Percentiles rank a stretch among this genome's conserved stretches.
Evolutionary conservation across 2,888 invertebrate species (phyloP).

Genomic region (Muschampia plurimacula): DNA sequence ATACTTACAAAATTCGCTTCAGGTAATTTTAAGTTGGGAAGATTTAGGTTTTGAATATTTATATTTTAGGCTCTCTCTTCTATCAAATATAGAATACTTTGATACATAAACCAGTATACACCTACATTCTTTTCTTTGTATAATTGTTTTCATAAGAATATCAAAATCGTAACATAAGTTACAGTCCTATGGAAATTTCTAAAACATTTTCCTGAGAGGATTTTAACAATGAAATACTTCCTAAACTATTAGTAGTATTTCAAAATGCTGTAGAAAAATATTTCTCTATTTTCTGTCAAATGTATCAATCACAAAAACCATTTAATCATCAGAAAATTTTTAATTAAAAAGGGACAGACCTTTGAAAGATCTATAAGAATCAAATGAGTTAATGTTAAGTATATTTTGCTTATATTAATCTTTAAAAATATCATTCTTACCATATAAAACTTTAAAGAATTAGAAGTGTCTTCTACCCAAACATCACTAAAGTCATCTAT

Average conservation of each 20-base stretch:
- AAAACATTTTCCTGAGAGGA: background rate
- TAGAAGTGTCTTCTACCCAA: too few species aligned
- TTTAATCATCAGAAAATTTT: too few species aligned
- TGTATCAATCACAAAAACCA: background rate
- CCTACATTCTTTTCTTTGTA: background rate
- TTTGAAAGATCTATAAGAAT: too few species aligned
- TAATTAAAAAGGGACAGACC: too few species aligned
- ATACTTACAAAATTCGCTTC: constrained; percentile 7
- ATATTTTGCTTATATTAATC: too few species aligned
- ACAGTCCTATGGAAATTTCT: background rate
- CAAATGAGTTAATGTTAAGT: too few species aligned
- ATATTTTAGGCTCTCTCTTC: too few species aligned
- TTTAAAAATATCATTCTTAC: too few species aligned
- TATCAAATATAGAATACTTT: background rate
- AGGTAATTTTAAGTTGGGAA: background rate
- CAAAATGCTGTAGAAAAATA: background rate
- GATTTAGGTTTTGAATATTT: background rate
- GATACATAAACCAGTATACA: background rate
- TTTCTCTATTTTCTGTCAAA: background rate
- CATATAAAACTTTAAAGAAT: too few species aligned
- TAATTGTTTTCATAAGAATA: background rate
- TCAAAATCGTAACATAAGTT: background rate
- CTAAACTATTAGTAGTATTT: background rate
- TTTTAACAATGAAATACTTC: background rate
- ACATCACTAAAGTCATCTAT: too few species aligned